phyloP scores from a whole-genome alignment of 2,888 invertebrate genomes.

The Calephelis perditalis region DNA sequence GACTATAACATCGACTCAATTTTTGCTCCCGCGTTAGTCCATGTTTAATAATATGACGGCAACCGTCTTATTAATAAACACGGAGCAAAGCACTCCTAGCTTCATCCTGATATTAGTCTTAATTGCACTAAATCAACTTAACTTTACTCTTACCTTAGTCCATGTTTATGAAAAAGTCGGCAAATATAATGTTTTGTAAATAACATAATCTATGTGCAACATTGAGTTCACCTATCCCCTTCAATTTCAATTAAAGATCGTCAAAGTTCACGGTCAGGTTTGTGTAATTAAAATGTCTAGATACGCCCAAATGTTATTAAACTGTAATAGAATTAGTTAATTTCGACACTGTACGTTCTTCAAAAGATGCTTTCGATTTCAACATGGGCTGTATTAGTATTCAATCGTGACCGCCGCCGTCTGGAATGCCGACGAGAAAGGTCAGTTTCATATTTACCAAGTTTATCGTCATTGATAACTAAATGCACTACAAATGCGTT shows the following conservation, averaged over 20 bases:
- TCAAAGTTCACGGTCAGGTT: slow-evolving; percentile 2
- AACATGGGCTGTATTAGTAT: slow-evolving; percentile 37
- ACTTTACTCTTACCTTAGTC: too few species aligned
- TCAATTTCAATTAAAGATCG: not conserved
- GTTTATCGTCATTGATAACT: slow-evolving; percentile 8
- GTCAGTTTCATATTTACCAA: slow-evolving; percentile 37
- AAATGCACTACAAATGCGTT: too few species aligned
- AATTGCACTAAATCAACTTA: too few species aligned
- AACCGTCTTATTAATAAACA: too few species aligned
- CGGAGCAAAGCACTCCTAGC: too few species aligned
- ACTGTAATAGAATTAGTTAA: slow-evolving; percentile 10
- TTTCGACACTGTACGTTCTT: slow-evolving; percentile 21
- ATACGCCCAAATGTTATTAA: slow-evolving; percentile 9
- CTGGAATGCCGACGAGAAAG: slow-evolving; percentile 35
- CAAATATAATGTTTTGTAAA: too few species aligned
- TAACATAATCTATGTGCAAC: too few species aligned
- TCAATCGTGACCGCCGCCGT: slow-evolving; percentile 35
- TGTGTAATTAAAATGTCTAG: slow-evolving; percentile 5
- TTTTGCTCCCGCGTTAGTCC: too few species aligned
- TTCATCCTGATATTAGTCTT: too few species aligned
- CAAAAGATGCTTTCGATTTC: slow-evolving; percentile 46
- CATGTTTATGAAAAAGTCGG: too few species aligned
- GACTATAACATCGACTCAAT: too few species aligned
- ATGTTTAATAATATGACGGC: too few species aligned
- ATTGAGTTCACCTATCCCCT: not conserved